Evolutionary conservation across 2,113 vertebrate species (phyloP).

Genomic region (Heloderma charlesbogerti): DNA sequence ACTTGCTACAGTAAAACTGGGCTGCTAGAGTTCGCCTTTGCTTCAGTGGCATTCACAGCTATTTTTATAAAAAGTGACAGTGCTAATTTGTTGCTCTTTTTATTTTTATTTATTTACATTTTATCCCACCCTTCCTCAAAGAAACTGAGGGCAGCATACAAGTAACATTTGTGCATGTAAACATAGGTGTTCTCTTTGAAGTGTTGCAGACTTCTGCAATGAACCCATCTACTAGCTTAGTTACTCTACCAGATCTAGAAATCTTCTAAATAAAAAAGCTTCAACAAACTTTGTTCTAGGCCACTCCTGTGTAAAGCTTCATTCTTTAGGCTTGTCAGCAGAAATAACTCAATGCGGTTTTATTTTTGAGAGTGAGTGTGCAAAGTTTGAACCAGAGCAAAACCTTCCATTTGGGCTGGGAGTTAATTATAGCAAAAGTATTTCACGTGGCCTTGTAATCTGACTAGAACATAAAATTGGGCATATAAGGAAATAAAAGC

Average conservation of each 20-base stretch:
- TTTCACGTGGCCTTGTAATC: neutral
- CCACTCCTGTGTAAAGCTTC: neutral
- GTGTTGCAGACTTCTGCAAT: neutral
- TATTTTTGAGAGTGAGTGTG: neutral
- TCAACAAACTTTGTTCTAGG: neutral
- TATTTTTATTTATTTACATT: neutral
- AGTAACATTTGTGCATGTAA: neutral
- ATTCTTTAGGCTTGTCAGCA: neutral
- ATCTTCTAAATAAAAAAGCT: neutral
- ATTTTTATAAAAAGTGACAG: neutral
- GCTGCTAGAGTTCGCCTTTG: neutral
- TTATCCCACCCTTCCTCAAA: neutral
- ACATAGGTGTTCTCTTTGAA: neutral
- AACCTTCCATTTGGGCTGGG: neutral
- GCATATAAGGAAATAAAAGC: neutral
- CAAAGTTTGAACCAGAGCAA: neutral
- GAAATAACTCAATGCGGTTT: neutral
- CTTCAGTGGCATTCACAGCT: neutral
- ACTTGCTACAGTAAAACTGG: neutral
- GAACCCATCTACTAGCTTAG: neutral
- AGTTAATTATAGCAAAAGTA: neutral
- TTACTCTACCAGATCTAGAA: neutral
- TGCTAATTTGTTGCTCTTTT: neutral
- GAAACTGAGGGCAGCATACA: neutral
- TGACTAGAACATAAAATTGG: neutral